These are phyloP conservation scores for Carassius gibelio DNA, from an alignment of 2,113 vertebrate species.

Conservation along the genomic window DNA sequence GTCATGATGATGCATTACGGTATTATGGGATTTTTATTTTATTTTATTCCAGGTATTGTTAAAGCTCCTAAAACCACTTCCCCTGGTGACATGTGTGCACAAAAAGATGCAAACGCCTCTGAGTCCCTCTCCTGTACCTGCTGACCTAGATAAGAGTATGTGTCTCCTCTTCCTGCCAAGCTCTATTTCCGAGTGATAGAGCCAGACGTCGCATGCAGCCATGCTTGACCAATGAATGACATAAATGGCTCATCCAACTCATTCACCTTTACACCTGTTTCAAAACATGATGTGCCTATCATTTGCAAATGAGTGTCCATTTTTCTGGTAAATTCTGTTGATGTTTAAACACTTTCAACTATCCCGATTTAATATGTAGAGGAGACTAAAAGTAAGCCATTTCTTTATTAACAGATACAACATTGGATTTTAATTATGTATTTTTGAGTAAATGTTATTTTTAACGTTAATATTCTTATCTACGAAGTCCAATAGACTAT, in stretches of 20 bases:
- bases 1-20: conserved; percentile 12
- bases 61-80: background rate
- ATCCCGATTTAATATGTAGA: background rate
- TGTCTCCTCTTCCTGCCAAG: conserved; percentile 18
- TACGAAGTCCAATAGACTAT: background rate
- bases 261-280: conserved; percentile 28
- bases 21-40: background rate
- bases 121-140: conserved; percentile 22
- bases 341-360: background rate
- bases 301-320: background rate
- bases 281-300: background rate
- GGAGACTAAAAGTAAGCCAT: background rate
- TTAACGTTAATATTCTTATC: background rate
- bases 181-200: background rate
- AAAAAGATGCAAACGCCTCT: conserved; percentile 22
- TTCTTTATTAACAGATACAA: background rate
- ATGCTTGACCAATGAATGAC: conserved; percentile 18
- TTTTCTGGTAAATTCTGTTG: background rate
- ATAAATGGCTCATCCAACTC: conserved; percentile 12
- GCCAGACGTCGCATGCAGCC: background rate
- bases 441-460: background rate
- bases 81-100: conserved; percentile 10
- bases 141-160: conserved; percentile 41
- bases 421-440: background rate
- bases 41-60: background rate